Evolutionary conservation across 2,113 vertebrate species (phyloP).

Genomic region (Blennius ocellaris): DNA sequence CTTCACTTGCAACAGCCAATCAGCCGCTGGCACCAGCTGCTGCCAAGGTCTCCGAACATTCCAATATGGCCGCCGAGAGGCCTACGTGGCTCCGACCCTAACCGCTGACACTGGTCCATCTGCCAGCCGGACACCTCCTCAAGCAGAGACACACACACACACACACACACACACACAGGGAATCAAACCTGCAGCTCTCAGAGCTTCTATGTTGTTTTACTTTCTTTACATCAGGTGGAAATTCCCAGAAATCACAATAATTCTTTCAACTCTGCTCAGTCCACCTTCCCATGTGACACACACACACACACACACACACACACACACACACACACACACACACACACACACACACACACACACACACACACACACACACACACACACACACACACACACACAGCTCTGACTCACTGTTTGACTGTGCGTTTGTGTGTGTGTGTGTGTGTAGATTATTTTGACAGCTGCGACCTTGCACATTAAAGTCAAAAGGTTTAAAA

Average conservation of each 20-base stretch:
- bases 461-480: slow-evolving; percentile 55
- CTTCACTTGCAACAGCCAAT: neutral
- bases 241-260: slow-evolving; percentile 67
- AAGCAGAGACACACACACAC: slow-evolving; percentile 13
- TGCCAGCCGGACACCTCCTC: slow-evolving; percentile 44
- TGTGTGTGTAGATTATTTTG: slow-evolving; percentile 41
- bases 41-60: neutral
- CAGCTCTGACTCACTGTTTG: too few species aligned
- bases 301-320: too few species aligned
- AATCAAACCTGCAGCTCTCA: slow-evolving; percentile 45
- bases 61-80: slow-evolving; percentile 33
- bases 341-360: slow-evolving; percentile 34
- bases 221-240: slow-evolving; percentile 46
- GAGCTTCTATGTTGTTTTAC: slow-evolving; percentile 1
- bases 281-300: slow-evolving; percentile 42
- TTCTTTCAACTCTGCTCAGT: slow-evolving; percentile 41
- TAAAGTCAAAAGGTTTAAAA: slow-evolving; percentile 51
- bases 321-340: slow-evolving; percentile 32
- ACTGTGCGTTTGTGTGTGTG: slow-evolving; percentile 23
- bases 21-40: slow-evolving; percentile 7
- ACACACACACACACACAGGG: slow-evolving; percentile 9
- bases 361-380: too few species aligned
- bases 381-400: too few species aligned
- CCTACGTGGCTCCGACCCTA: slow-evolving; percentile 5
- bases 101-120: slow-evolving; percentile 5